Conservation (phyloP, 2,797 vertebrate species). For the Danio jaintianensis region DNA sequence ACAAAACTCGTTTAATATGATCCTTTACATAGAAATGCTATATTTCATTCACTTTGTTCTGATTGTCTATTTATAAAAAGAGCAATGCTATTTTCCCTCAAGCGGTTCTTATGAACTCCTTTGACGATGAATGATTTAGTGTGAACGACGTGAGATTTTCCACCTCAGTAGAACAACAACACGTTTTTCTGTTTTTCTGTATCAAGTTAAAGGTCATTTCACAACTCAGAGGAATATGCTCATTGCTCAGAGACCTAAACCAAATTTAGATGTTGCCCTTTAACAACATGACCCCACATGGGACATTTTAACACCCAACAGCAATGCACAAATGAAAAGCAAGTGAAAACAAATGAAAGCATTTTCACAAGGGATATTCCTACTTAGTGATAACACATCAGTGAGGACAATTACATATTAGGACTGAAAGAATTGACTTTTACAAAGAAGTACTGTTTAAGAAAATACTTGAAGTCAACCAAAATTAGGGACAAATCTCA, state of each 20-base stretch:
- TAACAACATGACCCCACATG: slow-evolving; percentile 26
- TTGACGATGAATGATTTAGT: slow-evolving; percentile 28
- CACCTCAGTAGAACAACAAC: slow-evolving; percentile 21
- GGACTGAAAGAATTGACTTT: background rate
- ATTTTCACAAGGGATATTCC: slow-evolving; percentile 6
- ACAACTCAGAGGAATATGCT: slow-evolving; percentile 27
- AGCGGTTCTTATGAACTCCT: slow-evolving; percentile 12
- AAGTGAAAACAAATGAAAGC: slow-evolving; percentile 34
- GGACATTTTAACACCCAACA: slow-evolving; percentile 34
- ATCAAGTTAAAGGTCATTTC: slow-evolving; percentile 38
- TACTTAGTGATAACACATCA: background rate
- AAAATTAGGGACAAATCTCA: too few species aligned
- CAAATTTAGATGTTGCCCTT: slow-evolving; percentile 43
- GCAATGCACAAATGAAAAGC: background rate
- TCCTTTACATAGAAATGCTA: slow-evolving; percentile 20
- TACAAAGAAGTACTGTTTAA: too few species aligned
- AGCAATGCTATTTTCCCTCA: slow-evolving; percentile 13
- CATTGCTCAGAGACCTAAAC: slow-evolving; percentile 29
- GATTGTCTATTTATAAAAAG: slow-evolving; percentile 18
- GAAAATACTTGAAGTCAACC: too few species aligned
- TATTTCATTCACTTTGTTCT: slow-evolving; percentile 28
- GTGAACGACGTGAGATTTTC: slow-evolving; percentile 25
- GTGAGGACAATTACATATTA: background rate
- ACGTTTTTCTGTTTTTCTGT: slow-evolving; percentile 9
- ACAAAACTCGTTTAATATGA: slow-evolving; percentile 26